Evolutionary conservation across 2,797 vertebrate species (phyloP), one percentile per base, ranked within the genome.

Genomic region (Sciurus carolinensis): DNA sequence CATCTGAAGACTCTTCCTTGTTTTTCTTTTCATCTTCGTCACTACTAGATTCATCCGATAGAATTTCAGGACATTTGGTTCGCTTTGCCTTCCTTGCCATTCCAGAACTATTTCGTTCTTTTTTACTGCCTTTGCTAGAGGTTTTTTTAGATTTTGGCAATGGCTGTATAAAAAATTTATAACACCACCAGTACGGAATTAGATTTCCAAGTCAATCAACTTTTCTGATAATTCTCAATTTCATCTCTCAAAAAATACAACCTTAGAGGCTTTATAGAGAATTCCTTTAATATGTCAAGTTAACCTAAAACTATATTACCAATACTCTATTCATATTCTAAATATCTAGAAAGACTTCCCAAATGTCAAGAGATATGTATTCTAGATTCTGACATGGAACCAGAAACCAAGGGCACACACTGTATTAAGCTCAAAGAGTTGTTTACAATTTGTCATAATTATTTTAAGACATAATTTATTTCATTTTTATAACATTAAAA

Each of bases 41-140:
- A 73, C 99, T 99, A 97, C 99, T 99, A 10, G 99, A 99, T 96
- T 99, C 99, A 98, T 99, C 99, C 91, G 99, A 99, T 94, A 99
- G 99, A 82, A 99, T 99, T 92, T 99, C 99, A 92, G 99, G 99
- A 97, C 99, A 99, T 97, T 99, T 99, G 94, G 99, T 98, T 77
- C 90, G 98, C 94, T 99, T 99, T 47, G 98, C 97, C 97, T 99
- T 99, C 81, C 98, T 98, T 90, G 98, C 90, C 62, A 97, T 97
- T 97, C 98, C 99, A 20, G 99, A 99, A 36, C 99, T 99, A 86
- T 97, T 98, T n/a, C 98, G 98, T 83, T 99, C 99, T 90, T 99
- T 99, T 98, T 99, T 99, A 91, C 97, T 98, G 62, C 98, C 98
- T 98, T 98, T 99, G 98, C 97, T 99, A 91, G 98, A 97, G 87